Evolutionary conservation across 2,113 vertebrate genomes (phyloP), one percentile per base, ranked within the genome.

Genomic region (Callocephalon fimbriatum): DNA sequence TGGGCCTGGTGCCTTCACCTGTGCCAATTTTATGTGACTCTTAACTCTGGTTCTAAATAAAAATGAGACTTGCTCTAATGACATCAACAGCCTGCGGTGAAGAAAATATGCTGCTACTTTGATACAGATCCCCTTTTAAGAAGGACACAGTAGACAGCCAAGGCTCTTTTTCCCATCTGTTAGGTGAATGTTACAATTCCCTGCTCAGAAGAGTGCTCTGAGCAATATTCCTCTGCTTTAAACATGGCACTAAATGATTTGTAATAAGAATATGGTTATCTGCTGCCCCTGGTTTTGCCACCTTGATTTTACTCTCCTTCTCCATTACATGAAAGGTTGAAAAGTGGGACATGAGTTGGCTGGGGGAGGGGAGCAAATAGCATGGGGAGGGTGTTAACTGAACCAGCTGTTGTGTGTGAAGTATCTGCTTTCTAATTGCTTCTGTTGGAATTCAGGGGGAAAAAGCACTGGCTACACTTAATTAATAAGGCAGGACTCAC

Each of bases 401-500:
- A 92, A 84, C 74, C 97, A 97, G 96, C 96, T 98, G 97, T 89
- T 94, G 87, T 1, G 70, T 90, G 78, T 88, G 93, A 97, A 93
- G 92, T 94, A 96, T 97, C 95, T 97, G 91, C 89, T 97, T 97
- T 97, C 95, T 97, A 97, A 97, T 97, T 97, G 92, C 83, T 92
- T 95, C 88, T 96, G 91, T 85, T 94, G 97, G 96, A 97, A 96
- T 97, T 95, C n/a, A 45, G 66, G 62, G 62, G 66, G 0, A 37
- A 92, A 91, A 94, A 58, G 89, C 86, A 89, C 90, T 93, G 88
- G 91, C 94, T 96, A 95, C 93, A 97, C 92, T 96, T 97, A 97
- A 97, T 95, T 97, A 97, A 97, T 97, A 96, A 97, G 97, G 94
- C 97, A 96, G 93, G 96, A 93, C 96, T 95, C 95, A 85, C 93